These are phyloP conservation scores for Thera obeliscata DNA, from an alignment of 2,888 invertebrate species.

Conservation along the genomic window DNA sequence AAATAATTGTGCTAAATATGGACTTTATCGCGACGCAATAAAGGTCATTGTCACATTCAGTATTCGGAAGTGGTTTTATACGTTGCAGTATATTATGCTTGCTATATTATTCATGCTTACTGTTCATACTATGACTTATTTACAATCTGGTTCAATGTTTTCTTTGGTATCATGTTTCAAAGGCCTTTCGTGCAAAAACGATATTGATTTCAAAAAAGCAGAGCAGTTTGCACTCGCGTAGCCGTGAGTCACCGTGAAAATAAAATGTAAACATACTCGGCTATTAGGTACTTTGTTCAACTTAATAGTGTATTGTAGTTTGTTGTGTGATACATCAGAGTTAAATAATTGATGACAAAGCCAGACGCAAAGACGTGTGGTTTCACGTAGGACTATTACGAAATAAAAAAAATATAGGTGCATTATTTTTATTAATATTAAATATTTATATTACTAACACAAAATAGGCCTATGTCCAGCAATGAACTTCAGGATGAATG, in stretches of 20 bases:
- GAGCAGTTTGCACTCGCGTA: conserved; percentile 4
- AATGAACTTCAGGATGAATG: too few species aligned
- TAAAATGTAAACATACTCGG: conserved; percentile 24
- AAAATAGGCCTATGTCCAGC: too few species aligned
- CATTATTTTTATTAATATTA: too few species aligned
- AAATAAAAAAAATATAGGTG: not conserved
- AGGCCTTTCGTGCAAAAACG: conserved; percentile 16
- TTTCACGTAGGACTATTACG: conserved; percentile 23
- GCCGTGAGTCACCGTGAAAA: conserved; percentile 24
- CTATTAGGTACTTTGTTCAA: not conserved
- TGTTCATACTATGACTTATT: not conserved
- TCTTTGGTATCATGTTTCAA: conserved; percentile 19
- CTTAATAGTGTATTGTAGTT: conserved; percentile 8
- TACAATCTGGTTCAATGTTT: conserved; percentile 3
- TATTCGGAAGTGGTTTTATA: too few species aligned
- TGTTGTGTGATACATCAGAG: conserved; percentile 25
- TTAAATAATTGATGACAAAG: conserved; percentile 40
- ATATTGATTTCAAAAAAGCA: conserved; percentile 10
- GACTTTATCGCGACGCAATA: too few species aligned
- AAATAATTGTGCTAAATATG: too few species aligned
- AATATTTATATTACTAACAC: too few species aligned
- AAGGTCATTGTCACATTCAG: too few species aligned
- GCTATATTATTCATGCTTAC: not conserved
- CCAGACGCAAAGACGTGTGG: conserved; percentile 19
- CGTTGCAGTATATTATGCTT: too few species aligned